These are phyloP conservation scores for Cettia cetti DNA, from an alignment of 2,113 vertebrate species.

Conservation along the genomic window DNA sequence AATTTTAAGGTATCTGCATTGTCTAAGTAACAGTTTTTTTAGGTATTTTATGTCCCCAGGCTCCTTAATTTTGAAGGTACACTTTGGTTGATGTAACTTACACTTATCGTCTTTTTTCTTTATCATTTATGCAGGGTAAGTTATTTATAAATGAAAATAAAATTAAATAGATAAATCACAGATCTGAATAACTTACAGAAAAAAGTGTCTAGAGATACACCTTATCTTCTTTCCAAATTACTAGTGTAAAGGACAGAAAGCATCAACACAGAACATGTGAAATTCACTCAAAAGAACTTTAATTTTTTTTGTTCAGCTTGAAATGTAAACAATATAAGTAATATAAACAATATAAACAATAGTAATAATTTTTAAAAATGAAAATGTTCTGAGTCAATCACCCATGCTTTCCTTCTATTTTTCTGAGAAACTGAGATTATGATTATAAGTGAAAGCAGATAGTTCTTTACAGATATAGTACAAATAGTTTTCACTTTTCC, in stretches of 20 bases:
- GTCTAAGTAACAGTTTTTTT: not conserved
- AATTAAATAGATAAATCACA: not conserved
- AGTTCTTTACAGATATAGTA: not conserved
- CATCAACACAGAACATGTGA: not conserved
- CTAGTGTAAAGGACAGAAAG: not conserved
- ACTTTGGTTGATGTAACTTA: not conserved
- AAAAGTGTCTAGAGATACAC: not conserved
- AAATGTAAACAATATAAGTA: not conserved
- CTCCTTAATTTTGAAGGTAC: not conserved
- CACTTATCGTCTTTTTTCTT: not conserved
- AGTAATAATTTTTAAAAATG: not conserved
- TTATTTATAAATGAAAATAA: not conserved
- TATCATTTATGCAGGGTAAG: not conserved
- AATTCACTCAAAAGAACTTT: not conserved
- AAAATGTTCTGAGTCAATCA: not conserved
- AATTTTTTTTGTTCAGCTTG: not conserved
- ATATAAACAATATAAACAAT: not conserved
- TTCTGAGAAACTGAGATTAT: not conserved
- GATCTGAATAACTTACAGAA: not conserved
- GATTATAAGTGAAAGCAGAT: not conserved
- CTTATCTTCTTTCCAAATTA: not conserved
- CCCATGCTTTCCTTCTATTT: not conserved
- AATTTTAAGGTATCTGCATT: not conserved
- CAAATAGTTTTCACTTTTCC: not conserved
- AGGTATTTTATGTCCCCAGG: not conserved